Base-by-base conservation (phyloP, 1,140 invertebrate genomes). In the Apis dorsata region DNA sequence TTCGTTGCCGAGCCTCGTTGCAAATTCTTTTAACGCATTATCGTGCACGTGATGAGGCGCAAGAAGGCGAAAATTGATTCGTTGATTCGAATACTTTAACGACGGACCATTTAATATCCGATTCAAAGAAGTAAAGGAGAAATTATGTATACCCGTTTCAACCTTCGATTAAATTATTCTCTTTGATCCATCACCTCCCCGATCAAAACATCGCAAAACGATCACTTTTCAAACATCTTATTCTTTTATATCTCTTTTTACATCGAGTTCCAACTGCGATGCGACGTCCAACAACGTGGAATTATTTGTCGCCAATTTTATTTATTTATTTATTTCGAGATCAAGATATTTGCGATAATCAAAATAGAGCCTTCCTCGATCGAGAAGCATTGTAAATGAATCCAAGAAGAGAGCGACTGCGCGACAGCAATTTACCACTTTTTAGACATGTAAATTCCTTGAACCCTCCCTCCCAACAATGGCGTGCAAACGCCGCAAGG, bases 361-460 rank as follows among this genome's bases (percentile, higher is more conserved):
- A 34, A 34, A 34, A 3, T 3, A 3, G 34, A 34, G 34, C 34
- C 34, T 53, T 12, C 68, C 68, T 15, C 44, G 21, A 51, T 44
- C 34, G 5, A 34, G 4, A 34, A 34, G 0, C 34, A 34, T 4
- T 2, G 34, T 53, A 69, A 28, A 82, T 63, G 80, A 82, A 60
- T 53, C n/a, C 28, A 62, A 69, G 17, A 21, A 12, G 24, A 7
- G 24, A 44, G 60, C 69, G 51, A 11, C 21, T 60, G 57, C 60
- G 55, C 28, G 59, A 79, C 81, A 57, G 49, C 68, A 57, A 66
- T 80, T 81, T 81, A 60, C 75, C 71, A 76, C 55, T 79, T 77
- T 82, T 81, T 63, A 69, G 71, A 72, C 83, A 69, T 70, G 83
- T 81, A 81, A 87, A 88, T 88, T 87, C 83, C 86, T 88, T 71